Conservation (phyloP, 2,888 invertebrate genomes). For the Eilema caniola region DNA sequence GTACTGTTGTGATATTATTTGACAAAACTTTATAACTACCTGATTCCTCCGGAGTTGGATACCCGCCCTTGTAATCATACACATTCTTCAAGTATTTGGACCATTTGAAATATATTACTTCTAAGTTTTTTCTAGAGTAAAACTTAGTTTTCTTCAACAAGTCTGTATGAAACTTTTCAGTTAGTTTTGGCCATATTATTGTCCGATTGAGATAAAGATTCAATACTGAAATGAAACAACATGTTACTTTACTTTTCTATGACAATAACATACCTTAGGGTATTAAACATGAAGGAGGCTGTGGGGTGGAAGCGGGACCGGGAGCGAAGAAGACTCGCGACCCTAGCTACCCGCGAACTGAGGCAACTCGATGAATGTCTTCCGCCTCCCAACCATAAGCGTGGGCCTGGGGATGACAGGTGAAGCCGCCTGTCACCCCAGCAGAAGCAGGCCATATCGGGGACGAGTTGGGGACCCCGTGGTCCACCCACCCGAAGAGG, state of each 20-base stretch:
- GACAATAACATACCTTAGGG: too few species aligned
- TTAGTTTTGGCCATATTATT: slow-evolving; percentile 21
- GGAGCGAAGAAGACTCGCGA: too few species aligned
- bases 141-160: slow-evolving; percentile 27
- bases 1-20: not conserved
- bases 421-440: too few species aligned
- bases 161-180: slow-evolving; percentile 17
- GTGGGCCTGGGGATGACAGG: too few species aligned
- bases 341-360: too few species aligned
- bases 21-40: slow-evolving; percentile 4
- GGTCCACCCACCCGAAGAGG: too few species aligned
- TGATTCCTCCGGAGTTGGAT: slow-evolving; percentile 18
- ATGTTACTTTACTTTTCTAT: not conserved
- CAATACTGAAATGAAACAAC: slow-evolving; percentile 5
- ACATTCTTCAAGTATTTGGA: slow-evolving; percentile 7
- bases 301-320: too few species aligned
- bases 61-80: not conserved
- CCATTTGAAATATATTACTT: slow-evolving; percentile 40
- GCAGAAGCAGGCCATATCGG: too few species aligned
- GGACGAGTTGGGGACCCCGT: too few species aligned
- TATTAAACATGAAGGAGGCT: too few species aligned
- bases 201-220: slow-evolving; percentile 1
- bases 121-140: slow-evolving; percentile 20
- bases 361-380: too few species aligned
- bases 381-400: too few species aligned